These are phyloP conservation scores for Terebella lapidaria DNA, from an alignment of 2,888 invertebrate species.

Conservation along the genomic window DNA sequence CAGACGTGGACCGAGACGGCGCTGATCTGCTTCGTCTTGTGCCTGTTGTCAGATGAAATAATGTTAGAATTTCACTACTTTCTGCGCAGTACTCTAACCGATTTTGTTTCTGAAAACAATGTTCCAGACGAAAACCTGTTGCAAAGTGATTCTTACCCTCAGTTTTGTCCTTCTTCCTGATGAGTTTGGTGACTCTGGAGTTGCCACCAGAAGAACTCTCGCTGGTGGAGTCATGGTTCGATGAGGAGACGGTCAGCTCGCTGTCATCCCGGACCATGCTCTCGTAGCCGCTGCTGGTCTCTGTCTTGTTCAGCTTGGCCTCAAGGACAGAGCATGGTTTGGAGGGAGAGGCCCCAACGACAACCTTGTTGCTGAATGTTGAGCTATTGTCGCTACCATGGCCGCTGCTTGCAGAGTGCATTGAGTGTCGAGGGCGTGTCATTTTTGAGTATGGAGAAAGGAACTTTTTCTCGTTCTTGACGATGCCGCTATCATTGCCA, in stretches of 20 bases:
- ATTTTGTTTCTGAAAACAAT: too few species aligned
- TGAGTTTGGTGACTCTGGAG: conserved; percentile 30
- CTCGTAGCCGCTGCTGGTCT: conserved; percentile 68
- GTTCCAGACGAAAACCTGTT: too few species aligned
- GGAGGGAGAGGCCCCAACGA: conserved; percentile 29
- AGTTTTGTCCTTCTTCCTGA: conserved; percentile 32
- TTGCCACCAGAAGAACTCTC: conserved; percentile 40
- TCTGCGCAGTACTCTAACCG: not conserved
- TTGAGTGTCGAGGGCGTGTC: conserved; percentile 48
- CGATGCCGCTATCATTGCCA: conserved; percentile 50
- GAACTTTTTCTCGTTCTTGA: conserved; percentile 29
- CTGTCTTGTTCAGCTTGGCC: conserved; percentile 1
- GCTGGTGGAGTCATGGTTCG: conserved; percentile 52
- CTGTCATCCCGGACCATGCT: conserved; percentile 73
- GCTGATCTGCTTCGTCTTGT: conserved; percentile 40
- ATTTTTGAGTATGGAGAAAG: conserved; percentile 54
- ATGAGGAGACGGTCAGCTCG: conserved; percentile 79
- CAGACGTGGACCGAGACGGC: conserved; percentile 33
- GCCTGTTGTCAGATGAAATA: not conserved
- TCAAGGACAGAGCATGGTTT: not conserved
- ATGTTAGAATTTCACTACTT: not conserved
- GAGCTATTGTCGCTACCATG: conserved; percentile 51
- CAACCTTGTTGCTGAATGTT: not conserved
- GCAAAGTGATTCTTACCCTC: not conserved
- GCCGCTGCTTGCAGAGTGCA: conserved; percentile 53